Base-by-base conservation (phyloP, 2,888 invertebrate genomes). In the Leptopilina syphax region DNA sequence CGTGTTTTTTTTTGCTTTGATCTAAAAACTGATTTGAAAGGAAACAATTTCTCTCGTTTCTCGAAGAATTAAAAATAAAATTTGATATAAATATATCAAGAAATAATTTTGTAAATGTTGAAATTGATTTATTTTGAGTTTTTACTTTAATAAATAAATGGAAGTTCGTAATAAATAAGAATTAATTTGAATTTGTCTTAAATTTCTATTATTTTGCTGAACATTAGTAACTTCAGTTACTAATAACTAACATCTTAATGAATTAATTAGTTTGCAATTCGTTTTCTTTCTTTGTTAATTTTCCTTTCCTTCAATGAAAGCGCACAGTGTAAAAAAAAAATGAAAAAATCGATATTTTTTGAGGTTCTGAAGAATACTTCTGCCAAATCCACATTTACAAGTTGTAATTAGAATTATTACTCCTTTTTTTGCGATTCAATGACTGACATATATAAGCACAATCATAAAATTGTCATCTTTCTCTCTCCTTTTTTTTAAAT, bases 281-380 rank as follows among this genome's bases (percentile, higher is more conserved):
- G 34, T 34, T 1, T 34, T 34, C 34, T 34, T 34, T 34, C 34
- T 34, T 34, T 34, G 34, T 34, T 10, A 57, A 57, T 47, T 47
- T 47, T 47, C 9, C 9, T 47, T 47, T 47, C 9, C 9, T 47
- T 47, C 9, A 9, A 50, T 50, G 68, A 73, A 73, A 50, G 18
- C 70, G 70, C 54, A 73, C 70, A 73, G 70, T 73, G 50, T 50
- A 73, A 73, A 73, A 50, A 73, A 50, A 27, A 54, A 73, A 7
- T 8, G 27, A 54, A 13, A 34, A 54, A 27, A 10, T 34, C 70
- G 13, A 73, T 73, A 34, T 73, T 73, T 27, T 34, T 73, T 54
- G 34, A 57, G 27, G 27, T 12, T 7, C 27, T 57, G 2, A 4
- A 68, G 24, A 68, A 57, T 73, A 50, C 9, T 50, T 50, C 27